Base-by-base conservation (phyloP, 2,888 invertebrate species). In the Malthinus flaveolus region DNA sequence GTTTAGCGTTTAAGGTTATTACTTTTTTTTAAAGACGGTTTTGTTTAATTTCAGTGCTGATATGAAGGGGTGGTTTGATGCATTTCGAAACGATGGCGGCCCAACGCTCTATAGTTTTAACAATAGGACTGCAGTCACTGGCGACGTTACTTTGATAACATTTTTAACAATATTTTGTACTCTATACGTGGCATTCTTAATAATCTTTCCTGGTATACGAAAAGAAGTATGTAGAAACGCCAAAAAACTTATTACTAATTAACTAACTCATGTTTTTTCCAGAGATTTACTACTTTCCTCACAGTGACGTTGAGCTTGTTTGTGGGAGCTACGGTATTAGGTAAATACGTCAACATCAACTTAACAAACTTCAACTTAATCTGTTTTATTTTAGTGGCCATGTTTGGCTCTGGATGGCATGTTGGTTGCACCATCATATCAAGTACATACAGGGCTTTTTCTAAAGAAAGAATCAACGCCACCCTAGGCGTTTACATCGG, bases 41-140 rank as follows among this genome's bases (percentile, higher is more conserved):
- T 23, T 23, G 3, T 23, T 47, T 44, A 47, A 49, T 48, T 37
- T 39, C 50, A 31, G 39, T 23, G 23, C 32, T 49, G 74, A 68
- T 71, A 93, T 93, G 93, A 91, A 87, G 87, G 95, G 95, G 82
- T 95, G 95, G 95, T 96, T 96, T 82, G 95, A 95, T 81, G 95
- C 95, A 67, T 97, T 97, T 85, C 91, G 97, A 78, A 90, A 89
- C 82, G 93, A 95, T 84, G 96, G 96, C 77, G 97, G 95, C 71
- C 97, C 97, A 68, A 97, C 97, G 71, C 87, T 96, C 67, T 98
- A 97, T 83, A 91, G 90, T 75, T 93, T 93, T 82, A 90, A 91
- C 80, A 95, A 96, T 82, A 87, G 97, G 71, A 97, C 97, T 35
- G 91, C 97, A 32, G 97, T 97, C 72, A 93, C 94, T 45, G 95